Evolutionary conservation across 2,113 vertebrate genomes (phyloP).

Genomic region (Mesoclemmys tuberculata): DNA sequence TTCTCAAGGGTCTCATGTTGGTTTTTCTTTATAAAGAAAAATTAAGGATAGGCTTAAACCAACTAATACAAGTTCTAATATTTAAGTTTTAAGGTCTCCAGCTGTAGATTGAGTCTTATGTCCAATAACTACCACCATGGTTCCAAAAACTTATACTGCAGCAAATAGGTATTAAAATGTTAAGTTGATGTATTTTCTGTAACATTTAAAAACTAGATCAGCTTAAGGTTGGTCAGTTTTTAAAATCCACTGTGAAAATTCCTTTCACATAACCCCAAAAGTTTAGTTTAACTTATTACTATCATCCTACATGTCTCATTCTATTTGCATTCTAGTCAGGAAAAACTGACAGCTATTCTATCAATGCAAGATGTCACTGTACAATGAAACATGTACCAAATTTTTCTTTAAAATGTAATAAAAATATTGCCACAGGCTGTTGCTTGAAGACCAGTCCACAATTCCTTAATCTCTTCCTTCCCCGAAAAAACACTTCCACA

Average conservation of each 20-base stretch:
- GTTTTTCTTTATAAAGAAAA: not conserved
- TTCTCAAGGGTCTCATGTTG: not conserved
- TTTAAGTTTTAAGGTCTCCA: not conserved
- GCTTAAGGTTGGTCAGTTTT: slow-evolving; percentile 51
- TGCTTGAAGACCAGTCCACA: not conserved
- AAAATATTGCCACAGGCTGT: not conserved
- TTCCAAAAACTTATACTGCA: slow-evolving; percentile 59
- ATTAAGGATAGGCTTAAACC: slow-evolving; percentile 26
- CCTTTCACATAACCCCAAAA: slow-evolving; percentile 1
- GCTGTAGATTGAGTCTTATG: not conserved
- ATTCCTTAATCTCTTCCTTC: not conserved
- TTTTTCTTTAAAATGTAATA: not conserved
- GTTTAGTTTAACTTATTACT: not conserved
- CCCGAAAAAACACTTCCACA: not conserved
- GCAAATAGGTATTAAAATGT: slow-evolving; percentile 33
- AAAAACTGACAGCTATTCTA: not conserved
- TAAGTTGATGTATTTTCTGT: slow-evolving; percentile 35
- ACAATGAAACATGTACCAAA: not conserved
- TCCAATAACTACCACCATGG: slow-evolving; percentile 37
- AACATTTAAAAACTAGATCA: slow-evolving; percentile 42
- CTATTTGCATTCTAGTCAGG: not conserved
- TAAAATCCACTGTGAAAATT: slow-evolving; percentile 56
- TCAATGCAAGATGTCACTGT: not conserved
- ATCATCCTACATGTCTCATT: not conserved
- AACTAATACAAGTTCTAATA: not conserved